A percentile compares a stretch with the other conserved stretches of the same genome.
Evolutionary conservation across 2,113 vertebrate genomes (phyloP).

Genomic region (Herpailurus yagouaroundi): DNA sequence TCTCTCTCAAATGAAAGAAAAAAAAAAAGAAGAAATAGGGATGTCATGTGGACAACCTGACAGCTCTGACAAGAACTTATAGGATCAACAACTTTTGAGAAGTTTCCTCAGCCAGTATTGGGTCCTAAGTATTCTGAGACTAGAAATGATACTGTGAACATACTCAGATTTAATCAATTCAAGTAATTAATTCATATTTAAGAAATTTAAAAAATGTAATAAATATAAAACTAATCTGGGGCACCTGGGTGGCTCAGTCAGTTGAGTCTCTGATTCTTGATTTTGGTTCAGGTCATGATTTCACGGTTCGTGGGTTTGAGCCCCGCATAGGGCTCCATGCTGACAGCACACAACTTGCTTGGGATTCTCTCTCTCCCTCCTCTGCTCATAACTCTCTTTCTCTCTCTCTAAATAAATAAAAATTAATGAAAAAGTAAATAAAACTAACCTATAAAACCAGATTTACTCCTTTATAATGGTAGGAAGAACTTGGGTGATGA

Average conservation of each 20-base stretch:
- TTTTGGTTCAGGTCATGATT: too few species aligned
- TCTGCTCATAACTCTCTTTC: too few species aligned
- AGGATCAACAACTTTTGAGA: not conserved
- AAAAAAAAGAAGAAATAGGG: not conserved
- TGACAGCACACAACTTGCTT: too few species aligned
- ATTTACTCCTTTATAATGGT: not conserved
- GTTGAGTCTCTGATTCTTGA: too few species aligned
- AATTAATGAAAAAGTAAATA: not conserved
- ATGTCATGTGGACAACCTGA: not conserved
- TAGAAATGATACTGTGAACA: not conserved
- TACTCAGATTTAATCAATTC: not conserved
- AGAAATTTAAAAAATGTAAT: not conserved
- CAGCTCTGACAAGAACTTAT: not conserved
- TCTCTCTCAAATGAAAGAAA: too few species aligned
- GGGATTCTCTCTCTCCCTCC: too few species aligned
- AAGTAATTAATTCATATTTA: conserved; percentile 10
- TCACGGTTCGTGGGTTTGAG: too few species aligned
- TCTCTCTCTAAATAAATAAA: too few species aligned
- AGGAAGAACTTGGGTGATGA: not conserved
- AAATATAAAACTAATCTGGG: not conserved
- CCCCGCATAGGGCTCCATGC: too few species aligned
- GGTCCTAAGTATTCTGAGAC: not conserved
- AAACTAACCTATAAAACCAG: not conserved
- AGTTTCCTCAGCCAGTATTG: not conserved
- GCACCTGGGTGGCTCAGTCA: too few species aligned